Conservation (phyloP, 2,888 invertebrate species). For the Agonopterix heracliana region DNA sequence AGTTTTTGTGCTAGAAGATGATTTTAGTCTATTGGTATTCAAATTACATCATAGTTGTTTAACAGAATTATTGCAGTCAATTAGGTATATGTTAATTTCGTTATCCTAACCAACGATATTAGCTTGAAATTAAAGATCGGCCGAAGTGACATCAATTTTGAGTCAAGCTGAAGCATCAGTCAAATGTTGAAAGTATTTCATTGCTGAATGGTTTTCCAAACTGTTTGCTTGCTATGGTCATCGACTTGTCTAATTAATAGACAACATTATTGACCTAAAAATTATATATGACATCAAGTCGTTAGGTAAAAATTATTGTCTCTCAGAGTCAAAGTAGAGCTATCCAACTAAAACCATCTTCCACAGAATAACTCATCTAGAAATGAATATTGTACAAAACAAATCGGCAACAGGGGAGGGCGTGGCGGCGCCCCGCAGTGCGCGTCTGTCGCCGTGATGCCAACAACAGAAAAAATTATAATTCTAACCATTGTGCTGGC, state of each 20-base stretch:
- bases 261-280: too few relatives aligned
- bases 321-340: constrained; percentile 19
- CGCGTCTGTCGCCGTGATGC: constrained; percentile 72
- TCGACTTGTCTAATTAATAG: too few relatives aligned
- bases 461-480: constrained; percentile 58
- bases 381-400: constrained; percentile 64
- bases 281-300: too few relatives aligned
- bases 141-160: not conserved
- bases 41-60: too few relatives aligned
- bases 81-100: too few relatives aligned
- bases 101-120: too few relatives aligned
- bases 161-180: not conserved
- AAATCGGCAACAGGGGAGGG: constrained; percentile 67
- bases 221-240: too few relatives aligned
- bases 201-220: too few relatives aligned
- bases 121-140: not conserved
- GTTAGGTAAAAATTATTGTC: not conserved
- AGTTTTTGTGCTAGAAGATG: too few relatives aligned
- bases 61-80: too few relatives aligned
- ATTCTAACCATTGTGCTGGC: constrained; percentile 52
- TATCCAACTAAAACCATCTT: constrained; percentile 12
- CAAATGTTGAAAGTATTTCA: not conserved
- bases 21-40: too few relatives aligned
- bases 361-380: constrained; percentile 27
- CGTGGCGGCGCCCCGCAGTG: constrained; percentile 65